A percentile compares a stretch with the other conserved stretches of the same genome.
Evolutionary conservation across 2,113 vertebrate species (phyloP).

Genomic region (Vimba vimba): DNA sequence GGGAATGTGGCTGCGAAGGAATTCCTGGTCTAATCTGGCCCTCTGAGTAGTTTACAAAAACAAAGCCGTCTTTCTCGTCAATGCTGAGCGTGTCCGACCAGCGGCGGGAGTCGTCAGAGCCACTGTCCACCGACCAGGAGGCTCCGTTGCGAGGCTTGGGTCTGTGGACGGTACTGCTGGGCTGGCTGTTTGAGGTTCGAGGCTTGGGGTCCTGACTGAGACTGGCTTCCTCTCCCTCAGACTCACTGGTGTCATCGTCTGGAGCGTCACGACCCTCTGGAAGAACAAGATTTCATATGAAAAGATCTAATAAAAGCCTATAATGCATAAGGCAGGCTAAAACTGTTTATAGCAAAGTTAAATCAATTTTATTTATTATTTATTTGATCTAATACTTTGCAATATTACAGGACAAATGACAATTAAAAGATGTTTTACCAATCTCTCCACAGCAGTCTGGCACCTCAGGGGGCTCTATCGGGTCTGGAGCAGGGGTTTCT

Average conservation of each 20-base stretch:
- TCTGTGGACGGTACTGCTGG: slow-evolving; percentile 79
- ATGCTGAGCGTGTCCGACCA: slow-evolving; percentile 97
- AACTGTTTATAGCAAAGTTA: background rate
- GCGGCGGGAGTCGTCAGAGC: slow-evolving; percentile 90
- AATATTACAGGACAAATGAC: background rate
- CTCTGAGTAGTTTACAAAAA: slow-evolving; percentile 97
- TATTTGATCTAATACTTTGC: no score
- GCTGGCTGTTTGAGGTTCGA: slow-evolving; percentile 76
- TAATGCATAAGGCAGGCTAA: background rate
- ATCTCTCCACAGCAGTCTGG: slow-evolving; percentile 91
- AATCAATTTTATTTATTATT: background rate
- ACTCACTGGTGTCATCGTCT: slow-evolving; percentile 97
- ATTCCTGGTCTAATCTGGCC: slow-evolving; percentile 80
- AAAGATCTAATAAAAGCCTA: background rate
- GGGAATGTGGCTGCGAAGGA: slow-evolving; percentile 66
- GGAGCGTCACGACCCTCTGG: slow-evolving; percentile 83
- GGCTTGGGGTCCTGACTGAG: slow-evolving; percentile 78
- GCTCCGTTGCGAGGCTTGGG: slow-evolving; percentile 73
- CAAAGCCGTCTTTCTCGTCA: slow-evolving; percentile 96
- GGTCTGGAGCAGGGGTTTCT: slow-evolving; percentile 93
- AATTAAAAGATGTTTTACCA: slow-evolving; percentile 73
- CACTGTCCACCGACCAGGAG: slow-evolving; percentile 85
- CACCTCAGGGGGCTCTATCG: slow-evolving; percentile 84
- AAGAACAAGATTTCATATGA: background rate
- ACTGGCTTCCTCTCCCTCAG: slow-evolving; percentile 87